Conservation (phyloP, 2,113 vertebrate genomes). For the Chloroceryle aenea region DNA sequence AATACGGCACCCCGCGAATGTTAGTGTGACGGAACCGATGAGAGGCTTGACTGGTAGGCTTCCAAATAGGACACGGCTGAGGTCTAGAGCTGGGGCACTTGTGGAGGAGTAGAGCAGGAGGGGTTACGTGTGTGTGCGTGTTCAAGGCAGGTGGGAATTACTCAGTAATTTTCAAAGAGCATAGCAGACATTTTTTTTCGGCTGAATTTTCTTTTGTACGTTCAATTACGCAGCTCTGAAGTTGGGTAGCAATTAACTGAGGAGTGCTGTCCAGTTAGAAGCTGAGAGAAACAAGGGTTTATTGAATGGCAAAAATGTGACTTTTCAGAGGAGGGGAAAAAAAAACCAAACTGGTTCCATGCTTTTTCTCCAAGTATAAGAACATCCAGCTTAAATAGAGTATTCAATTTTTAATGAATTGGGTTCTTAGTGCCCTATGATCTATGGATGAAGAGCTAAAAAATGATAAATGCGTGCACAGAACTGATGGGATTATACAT, state of each 20-base stretch:
- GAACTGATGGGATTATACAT: conserved; percentile 1
- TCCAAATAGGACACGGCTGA: background rate
- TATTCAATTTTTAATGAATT: conserved; percentile 74
- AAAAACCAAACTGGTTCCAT: background rate
- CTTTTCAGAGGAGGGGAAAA: background rate
- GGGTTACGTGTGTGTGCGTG: background rate
- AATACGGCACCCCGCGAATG: background rate
- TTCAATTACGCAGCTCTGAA: background rate
- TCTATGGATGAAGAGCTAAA: conserved; percentile 59
- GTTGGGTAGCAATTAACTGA: conserved; percentile 6
- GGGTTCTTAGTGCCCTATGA: conserved; percentile 58
- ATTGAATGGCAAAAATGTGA: conserved; percentile 48
- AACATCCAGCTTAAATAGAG: conserved; percentile 53
- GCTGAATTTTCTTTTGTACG: background rate
- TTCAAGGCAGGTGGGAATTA: background rate
- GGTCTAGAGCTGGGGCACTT: background rate
- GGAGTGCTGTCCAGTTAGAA: conserved; percentile 26
- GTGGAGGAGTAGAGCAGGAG: background rate
- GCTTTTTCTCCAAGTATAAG: conserved; percentile 25
- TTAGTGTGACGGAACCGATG: background rate
- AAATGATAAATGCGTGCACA: conserved; percentile 27
- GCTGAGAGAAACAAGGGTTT: conserved; percentile 36
- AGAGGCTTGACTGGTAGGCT: background rate
- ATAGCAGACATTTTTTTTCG: background rate
- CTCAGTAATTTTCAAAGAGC: background rate